phyloP scores from a whole-genome alignment of 2,888 invertebrate genomes.

The Papilio elwesi region DNA sequence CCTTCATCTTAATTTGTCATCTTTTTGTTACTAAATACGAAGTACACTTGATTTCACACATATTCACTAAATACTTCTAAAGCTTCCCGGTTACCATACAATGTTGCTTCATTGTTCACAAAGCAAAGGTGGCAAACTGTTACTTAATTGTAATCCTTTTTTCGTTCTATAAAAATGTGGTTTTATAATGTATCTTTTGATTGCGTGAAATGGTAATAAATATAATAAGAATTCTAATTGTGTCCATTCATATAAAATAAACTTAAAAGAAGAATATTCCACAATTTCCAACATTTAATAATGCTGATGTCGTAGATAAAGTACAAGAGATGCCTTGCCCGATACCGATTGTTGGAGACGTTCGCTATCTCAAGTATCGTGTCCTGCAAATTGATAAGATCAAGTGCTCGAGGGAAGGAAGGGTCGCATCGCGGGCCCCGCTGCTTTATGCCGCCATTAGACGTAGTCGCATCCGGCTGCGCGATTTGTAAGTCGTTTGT shows the following conservation, averaged over 20 bases:
- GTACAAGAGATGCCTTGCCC: constrained; percentile 40
- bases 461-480: constrained; percentile 64
- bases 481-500: constrained; percentile 75
- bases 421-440: constrained; percentile 63
- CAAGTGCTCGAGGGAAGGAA: constrained; percentile 52
- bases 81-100: too few relatives aligned
- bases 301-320: constrained; percentile 36
- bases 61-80: too few relatives aligned
- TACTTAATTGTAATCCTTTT: too few relatives aligned
- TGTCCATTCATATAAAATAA: not conserved
- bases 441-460: constrained; percentile 74
- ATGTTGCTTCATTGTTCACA: too few relatives aligned
- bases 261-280: not conserved
- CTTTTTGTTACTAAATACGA: too few relatives aligned
- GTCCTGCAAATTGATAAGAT: constrained; percentile 72
- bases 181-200: not conserved
- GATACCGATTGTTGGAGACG: constrained; percentile 51
- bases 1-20: too few relatives aligned
- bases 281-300: constrained; percentile 38
- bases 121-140: too few relatives aligned
- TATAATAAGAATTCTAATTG: not conserved
- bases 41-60: too few relatives aligned
- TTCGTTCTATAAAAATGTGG: too few relatives aligned
- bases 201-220: not conserved
- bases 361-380: constrained; percentile 56